Evolutionary conservation across 2,888 invertebrate species (phyloP).

Genomic region (Ectropis crepuscularia): DNA sequence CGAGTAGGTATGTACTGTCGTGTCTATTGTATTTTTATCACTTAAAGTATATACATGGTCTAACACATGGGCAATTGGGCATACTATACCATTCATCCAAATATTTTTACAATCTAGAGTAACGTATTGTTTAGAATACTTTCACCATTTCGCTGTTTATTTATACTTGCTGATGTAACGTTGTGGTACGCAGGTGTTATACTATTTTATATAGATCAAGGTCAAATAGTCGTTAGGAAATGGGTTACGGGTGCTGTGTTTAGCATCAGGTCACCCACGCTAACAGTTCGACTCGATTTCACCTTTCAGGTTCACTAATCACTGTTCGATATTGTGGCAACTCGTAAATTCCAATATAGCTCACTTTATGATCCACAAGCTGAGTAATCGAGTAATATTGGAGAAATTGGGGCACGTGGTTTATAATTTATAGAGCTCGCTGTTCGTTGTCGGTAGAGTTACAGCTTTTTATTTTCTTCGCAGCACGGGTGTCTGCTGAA

Average conservation of each 20-base stretch:
- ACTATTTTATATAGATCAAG: conserved; percentile 47
- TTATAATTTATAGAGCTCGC: conserved; percentile 16
- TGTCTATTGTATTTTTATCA: no score
- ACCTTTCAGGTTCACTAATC: conserved; percentile 22
- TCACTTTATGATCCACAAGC: conserved; percentile 7
- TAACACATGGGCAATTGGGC: no score
- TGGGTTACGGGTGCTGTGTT: conserved; percentile 44
- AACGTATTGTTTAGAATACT: conserved; percentile 1
- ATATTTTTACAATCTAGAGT: no score
- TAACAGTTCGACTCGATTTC: conserved; percentile 12
- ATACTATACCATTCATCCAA: no score
- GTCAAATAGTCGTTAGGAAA: conserved; percentile 43
- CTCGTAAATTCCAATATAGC: conserved; percentile 18
- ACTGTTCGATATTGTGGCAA: conserved; percentile 17
- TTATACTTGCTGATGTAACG: conserved; percentile 7
- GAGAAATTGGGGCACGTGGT: conserved; percentile 14
- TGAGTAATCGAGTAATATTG: conserved; percentile 21
- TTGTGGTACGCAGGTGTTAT: conserved; percentile 36
- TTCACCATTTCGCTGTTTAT: conserved; percentile 8
- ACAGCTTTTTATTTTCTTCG: conserved; percentile 28
- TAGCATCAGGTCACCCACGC: conserved; percentile 38
- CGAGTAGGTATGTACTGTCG: no score
- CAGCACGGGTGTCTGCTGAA: conserved; percentile 93
- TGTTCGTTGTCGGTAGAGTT: conserved; percentile 19
- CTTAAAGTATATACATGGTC: no score